Base-by-base conservation (phyloP, 2,888 invertebrate species). In the Sphaerophoria taeniata region DNA sequence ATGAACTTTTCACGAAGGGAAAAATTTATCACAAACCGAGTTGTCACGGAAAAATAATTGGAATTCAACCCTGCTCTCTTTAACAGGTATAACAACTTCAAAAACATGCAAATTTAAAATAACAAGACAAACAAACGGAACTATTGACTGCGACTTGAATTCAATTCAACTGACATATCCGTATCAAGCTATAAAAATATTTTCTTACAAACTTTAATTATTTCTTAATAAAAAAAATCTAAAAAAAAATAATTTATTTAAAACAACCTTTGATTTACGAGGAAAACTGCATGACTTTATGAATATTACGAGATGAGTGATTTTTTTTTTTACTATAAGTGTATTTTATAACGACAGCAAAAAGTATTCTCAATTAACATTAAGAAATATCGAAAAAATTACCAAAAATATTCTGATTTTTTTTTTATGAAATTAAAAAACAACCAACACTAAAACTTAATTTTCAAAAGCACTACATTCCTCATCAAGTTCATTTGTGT, bases 241-340 rank as follows among this genome's bases (percentile, higher is more conserved):
- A 51, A 4, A 55, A 53, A 16, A 24, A 24, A 24, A 2, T 24
- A 24, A 2, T 24, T 36, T 12, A 49, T 51, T 0, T 12, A 12
- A 24, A 39, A 76, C 81, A 82, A 82, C 77, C 77, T 82, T 77
- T 72, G 76, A 81, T 81, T 76, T 77, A 77, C 81, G 60, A 81
- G 51, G 34, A 71, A 24, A 73, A 73, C n/a, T 16, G 14, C 9
- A 39, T 43, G 39, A 24, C 24, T 56, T 47, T 31, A 45, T 65
- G 34, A 14, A 14, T 16, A 24, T 24, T 2, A 24, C 24, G 24
- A 16, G 9, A 65, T 65, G 49, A 49, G 11, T 43, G 3, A 6
- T 43, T 43, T 43, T 43, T 43, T 34, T 65, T 4, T 16, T 65
- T 47, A 65, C 49, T 11, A 47, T n/a, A 31, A 5, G n/a, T 43